Evolutionary conservation across 2,113 vertebrate genomes (phyloP).

Genomic region (Carettochelys insculpta): DNA sequence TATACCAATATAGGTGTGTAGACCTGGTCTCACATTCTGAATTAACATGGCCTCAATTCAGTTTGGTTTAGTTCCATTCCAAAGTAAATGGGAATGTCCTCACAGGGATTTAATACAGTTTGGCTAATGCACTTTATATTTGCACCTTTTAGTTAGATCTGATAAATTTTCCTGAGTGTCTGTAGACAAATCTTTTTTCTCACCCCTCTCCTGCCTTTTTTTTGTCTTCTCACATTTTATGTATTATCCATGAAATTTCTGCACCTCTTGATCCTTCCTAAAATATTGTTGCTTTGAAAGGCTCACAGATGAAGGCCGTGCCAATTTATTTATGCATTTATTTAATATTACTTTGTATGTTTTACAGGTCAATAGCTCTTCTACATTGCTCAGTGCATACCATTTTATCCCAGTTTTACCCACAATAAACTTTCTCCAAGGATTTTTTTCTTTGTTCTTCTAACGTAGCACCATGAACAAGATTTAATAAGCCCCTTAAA

Average conservation of each 20-base stretch:
- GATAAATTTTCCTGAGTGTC: not conserved
- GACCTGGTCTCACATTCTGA: not conserved
- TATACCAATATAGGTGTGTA: not conserved
- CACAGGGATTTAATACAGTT: not conserved
- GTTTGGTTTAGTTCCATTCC: not conserved
- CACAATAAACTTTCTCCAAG: not conserved
- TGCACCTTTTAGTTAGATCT: not conserved
- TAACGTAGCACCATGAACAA: not conserved
- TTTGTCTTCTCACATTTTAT: not conserved
- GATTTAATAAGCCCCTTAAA: not conserved
- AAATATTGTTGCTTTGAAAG: slow-evolving; percentile 29
- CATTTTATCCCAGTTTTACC: not conserved
- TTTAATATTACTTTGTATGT: slow-evolving; percentile 8
- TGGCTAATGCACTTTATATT: not conserved
- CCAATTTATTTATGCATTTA: not conserved
- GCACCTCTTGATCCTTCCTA: not conserved
- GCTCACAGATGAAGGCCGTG: not conserved
- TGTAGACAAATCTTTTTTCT: not conserved
- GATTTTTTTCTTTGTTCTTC: not conserved
- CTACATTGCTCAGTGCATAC: rapidly evolving
- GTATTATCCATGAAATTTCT: not conserved
- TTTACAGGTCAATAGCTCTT: not conserved
- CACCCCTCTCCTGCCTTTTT: not conserved
- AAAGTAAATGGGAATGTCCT: not conserved
- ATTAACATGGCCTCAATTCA: not conserved